These are phyloP conservation scores for Xestia ashworthii DNA, from an alignment of 2,888 invertebrate species.

Conservation along the genomic window DNA sequence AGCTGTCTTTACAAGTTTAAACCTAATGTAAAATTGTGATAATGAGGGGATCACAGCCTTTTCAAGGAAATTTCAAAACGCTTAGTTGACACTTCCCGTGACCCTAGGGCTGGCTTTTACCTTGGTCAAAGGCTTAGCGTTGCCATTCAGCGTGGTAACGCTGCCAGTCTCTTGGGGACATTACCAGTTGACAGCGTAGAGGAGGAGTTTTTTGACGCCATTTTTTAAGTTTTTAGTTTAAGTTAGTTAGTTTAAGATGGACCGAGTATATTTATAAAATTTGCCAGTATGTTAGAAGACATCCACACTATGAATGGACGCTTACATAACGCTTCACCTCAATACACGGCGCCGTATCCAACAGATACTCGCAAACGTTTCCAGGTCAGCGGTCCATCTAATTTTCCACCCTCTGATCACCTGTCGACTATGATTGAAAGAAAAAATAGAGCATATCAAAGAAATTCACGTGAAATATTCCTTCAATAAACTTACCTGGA, in stretches of 20 bases:
- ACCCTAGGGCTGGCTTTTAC: no score
- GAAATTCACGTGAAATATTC: constrained; percentile 28
- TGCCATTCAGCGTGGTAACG: no score
- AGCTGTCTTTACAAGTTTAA: not conserved
- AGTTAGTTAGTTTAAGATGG: no score
- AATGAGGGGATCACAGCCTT: no score
- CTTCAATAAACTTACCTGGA: constrained; percentile 18
- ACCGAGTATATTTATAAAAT: not conserved
- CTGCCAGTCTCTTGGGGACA: no score
- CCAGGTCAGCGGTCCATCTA: constrained; percentile 59
- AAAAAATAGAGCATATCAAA: constrained; percentile 36
- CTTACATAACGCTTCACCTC: constrained; percentile 35
- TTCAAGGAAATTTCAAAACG: no score
- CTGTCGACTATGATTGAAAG: constrained; percentile 50
- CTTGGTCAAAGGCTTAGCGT: no score
- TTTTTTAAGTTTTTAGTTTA: no score
- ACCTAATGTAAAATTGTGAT: not conserved
- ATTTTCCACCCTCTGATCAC: constrained; percentile 59
- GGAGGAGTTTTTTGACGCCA: no score
- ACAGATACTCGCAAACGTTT: constrained; percentile 38
- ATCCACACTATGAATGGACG: constrained; percentile 7
- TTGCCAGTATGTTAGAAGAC: constrained; percentile 9
- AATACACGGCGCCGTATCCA: constrained; percentile 19
- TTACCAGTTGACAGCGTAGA: no score
- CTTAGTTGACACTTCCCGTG: no score